phyloP scores from a whole-genome alignment of 2,888 invertebrate species.

The Geotrupes spiniger region DNA sequence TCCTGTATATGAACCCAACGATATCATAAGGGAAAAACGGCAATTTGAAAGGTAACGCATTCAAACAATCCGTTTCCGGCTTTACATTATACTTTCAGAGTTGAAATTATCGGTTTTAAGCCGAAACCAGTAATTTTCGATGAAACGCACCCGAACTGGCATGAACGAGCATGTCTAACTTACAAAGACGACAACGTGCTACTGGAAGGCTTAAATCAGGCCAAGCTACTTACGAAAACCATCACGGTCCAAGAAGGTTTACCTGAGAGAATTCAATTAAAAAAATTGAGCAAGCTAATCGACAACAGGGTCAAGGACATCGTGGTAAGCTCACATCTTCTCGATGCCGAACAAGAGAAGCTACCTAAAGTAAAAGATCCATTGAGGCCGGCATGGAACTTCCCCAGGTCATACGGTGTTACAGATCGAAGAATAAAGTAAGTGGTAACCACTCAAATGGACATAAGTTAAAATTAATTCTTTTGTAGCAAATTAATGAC shows the following conservation, averaged over 20 bases:
- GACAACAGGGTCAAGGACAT: conserved; percentile 63
- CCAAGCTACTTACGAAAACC: conserved; percentile 78
- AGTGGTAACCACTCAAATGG: conserved; percentile 34
- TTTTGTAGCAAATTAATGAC: conserved; percentile 62
- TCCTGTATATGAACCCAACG: conserved; percentile 59
- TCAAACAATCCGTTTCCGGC: not conserved
- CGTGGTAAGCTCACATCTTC: conserved; percentile 64
- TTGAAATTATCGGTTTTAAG: conserved; percentile 50
- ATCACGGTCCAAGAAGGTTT: conserved; percentile 61
- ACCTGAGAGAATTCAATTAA: conserved; percentile 57
- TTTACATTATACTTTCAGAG: conserved; percentile 33
- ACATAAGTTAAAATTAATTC: not conserved
- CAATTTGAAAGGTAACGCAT: conserved; percentile 19
- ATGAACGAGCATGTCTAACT: conserved; percentile 58
- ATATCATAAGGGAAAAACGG: conserved; percentile 55
- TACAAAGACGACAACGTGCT: conserved; percentile 63
- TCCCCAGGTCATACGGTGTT: conserved; percentile 74
- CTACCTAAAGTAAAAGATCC: conserved; percentile 71
- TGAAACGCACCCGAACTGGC: conserved; percentile 65
- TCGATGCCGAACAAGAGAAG: conserved; percentile 76
- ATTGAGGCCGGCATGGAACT: conserved; percentile 66
- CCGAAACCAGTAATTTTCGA: conserved; percentile 51
- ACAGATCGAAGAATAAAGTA: conserved; percentile 68
- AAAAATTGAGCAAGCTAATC: conserved; percentile 54
- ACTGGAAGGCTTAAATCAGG: conserved; percentile 72